Evolutionary conservation across 2,888 invertebrate species (phyloP).

Genomic region (Caenorhabditis sulstoni): DNA sequence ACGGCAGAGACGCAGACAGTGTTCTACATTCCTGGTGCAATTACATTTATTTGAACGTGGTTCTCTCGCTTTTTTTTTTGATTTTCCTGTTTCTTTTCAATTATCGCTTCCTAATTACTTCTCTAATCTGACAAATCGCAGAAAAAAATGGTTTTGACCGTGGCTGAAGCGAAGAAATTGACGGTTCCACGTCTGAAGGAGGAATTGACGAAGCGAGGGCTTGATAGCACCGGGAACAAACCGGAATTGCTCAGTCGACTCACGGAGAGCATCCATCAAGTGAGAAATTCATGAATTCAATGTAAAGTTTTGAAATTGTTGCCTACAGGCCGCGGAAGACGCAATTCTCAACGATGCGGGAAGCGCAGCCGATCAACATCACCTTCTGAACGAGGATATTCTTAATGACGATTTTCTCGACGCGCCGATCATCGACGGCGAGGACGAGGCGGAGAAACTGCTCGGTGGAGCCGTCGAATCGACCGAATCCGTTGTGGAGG

Average conservation of each 20-base stretch:
- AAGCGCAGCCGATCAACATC: constrained; percentile 12
- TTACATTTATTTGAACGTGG: background rate
- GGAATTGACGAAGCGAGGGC: constrained; percentile 64
- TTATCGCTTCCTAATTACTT: background rate
- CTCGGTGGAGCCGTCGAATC: background rate
- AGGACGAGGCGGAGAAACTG: constrained; percentile 32
- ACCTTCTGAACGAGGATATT: constrained; percentile 42
- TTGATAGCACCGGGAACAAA: constrained; percentile 68
- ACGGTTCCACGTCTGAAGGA: constrained; percentile 70
- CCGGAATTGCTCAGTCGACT: constrained; percentile 68
- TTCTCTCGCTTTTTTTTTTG: constrained; percentile 1
- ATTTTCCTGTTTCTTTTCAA: background rate
- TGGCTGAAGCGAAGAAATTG: constrained; percentile 49
- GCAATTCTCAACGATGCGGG: constrained; percentile 38
- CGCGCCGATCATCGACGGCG: constrained; percentile 47
- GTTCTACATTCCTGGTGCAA: background rate
- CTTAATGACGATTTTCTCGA: constrained; percentile 56
- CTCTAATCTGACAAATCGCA: no score
- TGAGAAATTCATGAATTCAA: no score
- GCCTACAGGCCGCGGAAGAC: constrained; percentile 54
- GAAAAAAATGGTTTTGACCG: constrained; percentile 50
- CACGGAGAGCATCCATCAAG: constrained; percentile 59
- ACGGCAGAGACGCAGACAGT: constrained; percentile 34
- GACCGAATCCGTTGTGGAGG: background rate
- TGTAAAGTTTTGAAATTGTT: constrained; percentile 5